Percentiles rank a stretch among this genome's conserved stretches.
Conservation (phyloP, 2,113 vertebrate species). For the Hucho hucho region DNA sequence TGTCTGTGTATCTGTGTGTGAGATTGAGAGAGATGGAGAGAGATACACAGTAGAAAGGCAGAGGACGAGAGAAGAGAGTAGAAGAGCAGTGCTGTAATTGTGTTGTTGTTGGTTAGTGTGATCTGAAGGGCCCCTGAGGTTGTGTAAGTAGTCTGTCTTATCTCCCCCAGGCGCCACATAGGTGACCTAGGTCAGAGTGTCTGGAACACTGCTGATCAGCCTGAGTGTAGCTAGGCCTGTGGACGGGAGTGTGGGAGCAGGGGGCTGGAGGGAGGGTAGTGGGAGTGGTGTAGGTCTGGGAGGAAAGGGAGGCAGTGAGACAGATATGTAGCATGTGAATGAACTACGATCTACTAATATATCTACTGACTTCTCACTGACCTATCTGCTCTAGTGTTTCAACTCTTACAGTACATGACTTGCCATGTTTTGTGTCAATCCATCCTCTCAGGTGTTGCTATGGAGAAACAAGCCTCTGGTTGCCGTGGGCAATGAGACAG, state of each 20-base stretch:
- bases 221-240: too few relatives aligned
- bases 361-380: too few relatives aligned
- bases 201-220: not conserved
- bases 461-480: slow-evolving; percentile 57
- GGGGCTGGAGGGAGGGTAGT: not conserved
- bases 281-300: not conserved
- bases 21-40: too few relatives aligned
- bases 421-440: not conserved
- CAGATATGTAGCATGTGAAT: not conserved
- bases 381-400: too few relatives aligned
- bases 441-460: slow-evolving; percentile 62
- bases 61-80: not conserved
- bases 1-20: too few relatives aligned
- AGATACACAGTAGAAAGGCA: not conserved
- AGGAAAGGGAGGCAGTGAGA: not conserved
- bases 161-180: not conserved
- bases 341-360: not conserved
- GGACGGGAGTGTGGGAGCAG: not conserved
- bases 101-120: not conserved
- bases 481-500: slow-evolving; percentile 33
- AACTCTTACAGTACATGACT: not conserved
- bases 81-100: not conserved
- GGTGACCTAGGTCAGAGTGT: slow-evolving; percentile 11
- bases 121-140: not conserved
- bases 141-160: not conserved